Evolutionary conservation across 2,888 invertebrate species (phyloP).

Genomic region (Xylota sylvarum): DNA sequence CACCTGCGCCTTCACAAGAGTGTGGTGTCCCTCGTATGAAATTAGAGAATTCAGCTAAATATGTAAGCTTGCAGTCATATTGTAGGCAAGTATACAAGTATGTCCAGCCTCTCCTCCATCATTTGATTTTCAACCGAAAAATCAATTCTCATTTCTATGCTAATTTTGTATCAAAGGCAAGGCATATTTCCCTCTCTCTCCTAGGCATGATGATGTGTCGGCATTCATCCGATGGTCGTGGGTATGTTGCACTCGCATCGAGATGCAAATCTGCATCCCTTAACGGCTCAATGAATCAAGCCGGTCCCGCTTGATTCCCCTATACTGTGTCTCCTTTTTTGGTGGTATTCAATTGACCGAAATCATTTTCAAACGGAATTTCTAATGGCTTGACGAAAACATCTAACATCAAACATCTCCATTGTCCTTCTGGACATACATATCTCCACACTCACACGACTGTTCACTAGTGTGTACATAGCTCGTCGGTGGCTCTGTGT

Average conservation of each 20-base stretch:
- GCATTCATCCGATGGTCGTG: conserved; percentile 24
- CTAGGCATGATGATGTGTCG: conserved; percentile 1
- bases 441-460: not conserved
- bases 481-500: not conserved
- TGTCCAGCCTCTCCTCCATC: conserved; percentile 18
- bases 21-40: not conserved
- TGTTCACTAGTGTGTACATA: not conserved
- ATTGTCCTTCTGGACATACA: conserved; percentile 43
- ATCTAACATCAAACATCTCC: conserved; percentile 55
- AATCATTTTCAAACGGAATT: conserved; percentile 71
- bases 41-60: conserved; percentile 4
- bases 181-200: conserved; percentile 22
- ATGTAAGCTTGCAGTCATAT: conserved; percentile 2
- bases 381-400: conserved; percentile 69
- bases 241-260: conserved; percentile 33
- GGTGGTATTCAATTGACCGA: conserved; percentile 63
- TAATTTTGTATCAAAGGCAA: conserved; percentile 68
- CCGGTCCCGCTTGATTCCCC: conserved; percentile 43
- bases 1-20: not conserved
- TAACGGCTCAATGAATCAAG: conserved; percentile 71
- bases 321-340: not conserved
- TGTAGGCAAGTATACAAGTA: not conserved
- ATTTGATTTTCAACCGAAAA: conserved; percentile 58
- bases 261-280: conserved; percentile 55
- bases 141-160: conserved; percentile 74